These are phyloP conservation scores for Hymenopus coronatus DNA, from an alignment of 2,888 invertebrate genomes.

Conservation along the genomic window DNA sequence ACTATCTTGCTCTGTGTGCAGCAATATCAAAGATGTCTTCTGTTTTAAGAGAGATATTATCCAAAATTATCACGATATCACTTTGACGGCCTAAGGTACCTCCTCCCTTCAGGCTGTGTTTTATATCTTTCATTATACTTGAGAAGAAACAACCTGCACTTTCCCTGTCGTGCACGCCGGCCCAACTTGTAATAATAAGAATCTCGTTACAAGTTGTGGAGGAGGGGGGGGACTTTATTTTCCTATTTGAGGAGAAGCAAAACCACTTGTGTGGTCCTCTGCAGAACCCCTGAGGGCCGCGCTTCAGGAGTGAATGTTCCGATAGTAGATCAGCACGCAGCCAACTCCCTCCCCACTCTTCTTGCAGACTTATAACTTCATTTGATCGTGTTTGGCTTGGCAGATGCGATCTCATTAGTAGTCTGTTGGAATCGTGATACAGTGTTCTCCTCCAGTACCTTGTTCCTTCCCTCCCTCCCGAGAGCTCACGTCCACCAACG, in stretches of 20 bases:
- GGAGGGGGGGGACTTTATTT: background rate
- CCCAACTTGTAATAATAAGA: background rate
- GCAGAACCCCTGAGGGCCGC: background rate
- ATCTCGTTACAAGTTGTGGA: slow-evolving; percentile 2
- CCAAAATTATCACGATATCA: background rate
- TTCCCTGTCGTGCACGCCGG: background rate
- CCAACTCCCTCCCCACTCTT: background rate
- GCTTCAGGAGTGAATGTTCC: background rate
- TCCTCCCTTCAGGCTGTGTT: background rate
- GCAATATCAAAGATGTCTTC: background rate
- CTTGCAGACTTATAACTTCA: background rate
- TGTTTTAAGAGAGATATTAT: background rate
- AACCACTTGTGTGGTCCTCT: slow-evolving; percentile 1
- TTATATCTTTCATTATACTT: background rate
- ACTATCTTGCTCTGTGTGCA: background rate
- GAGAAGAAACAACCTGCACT: background rate
- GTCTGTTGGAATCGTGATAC: slow-evolving; percentile 10
- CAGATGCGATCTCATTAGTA: slow-evolving; percentile 2
- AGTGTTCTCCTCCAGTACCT: background rate
- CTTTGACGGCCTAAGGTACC: background rate
- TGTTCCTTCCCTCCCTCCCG: background rate
- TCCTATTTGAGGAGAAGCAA: slow-evolving; percentile 9
- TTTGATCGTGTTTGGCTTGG: slow-evolving; percentile 6
- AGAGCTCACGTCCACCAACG: background rate
- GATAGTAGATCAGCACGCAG: slow-evolving; percentile 4